These are phyloP conservation scores for Peromyscus nudipes DNA, from an alignment of 2,797 vertebrate genomes.

Conservation along the genomic window DNA sequence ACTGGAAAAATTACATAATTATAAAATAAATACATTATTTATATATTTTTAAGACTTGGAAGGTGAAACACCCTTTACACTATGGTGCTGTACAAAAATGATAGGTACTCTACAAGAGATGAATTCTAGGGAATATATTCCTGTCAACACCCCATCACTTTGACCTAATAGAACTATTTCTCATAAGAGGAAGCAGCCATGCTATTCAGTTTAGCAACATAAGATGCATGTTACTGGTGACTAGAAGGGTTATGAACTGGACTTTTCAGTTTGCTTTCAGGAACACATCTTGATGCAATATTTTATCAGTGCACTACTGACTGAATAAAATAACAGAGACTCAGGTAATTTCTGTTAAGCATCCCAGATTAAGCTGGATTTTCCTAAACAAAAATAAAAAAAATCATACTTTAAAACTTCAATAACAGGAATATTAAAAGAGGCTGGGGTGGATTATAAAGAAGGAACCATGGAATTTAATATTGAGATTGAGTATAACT, in stretches of 20 bases:
- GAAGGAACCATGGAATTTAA: neutral
- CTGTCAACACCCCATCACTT: neutral
- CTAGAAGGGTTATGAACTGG: neutral
- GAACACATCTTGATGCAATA: neutral
- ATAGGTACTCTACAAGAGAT: neutral
- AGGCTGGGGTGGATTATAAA: neutral
- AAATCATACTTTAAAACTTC: neutral
- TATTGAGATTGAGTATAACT: neutral
- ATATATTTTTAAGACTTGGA: neutral
- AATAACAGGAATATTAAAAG: neutral
- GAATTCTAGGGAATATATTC: neutral
- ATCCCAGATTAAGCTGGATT: neutral
- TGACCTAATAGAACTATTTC: neutral
- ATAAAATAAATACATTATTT: too few relatives aligned
- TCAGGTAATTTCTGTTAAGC: neutral
- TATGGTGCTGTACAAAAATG: neutral
- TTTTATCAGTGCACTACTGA: neutral
- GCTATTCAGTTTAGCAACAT: neutral
- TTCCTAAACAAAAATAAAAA: neutral
- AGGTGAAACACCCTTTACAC: neutral
- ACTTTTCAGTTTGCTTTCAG: neutral
- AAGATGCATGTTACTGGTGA: neutral
- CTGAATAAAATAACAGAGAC: neutral
- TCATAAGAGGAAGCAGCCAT: neutral
- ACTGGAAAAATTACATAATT: too few relatives aligned